Percentiles rank a stretch among this genome's conserved stretches.
Evolutionary conservation across 2,113 vertebrate species (phyloP).

Genomic region (Thalassoma bifasciatum): DNA sequence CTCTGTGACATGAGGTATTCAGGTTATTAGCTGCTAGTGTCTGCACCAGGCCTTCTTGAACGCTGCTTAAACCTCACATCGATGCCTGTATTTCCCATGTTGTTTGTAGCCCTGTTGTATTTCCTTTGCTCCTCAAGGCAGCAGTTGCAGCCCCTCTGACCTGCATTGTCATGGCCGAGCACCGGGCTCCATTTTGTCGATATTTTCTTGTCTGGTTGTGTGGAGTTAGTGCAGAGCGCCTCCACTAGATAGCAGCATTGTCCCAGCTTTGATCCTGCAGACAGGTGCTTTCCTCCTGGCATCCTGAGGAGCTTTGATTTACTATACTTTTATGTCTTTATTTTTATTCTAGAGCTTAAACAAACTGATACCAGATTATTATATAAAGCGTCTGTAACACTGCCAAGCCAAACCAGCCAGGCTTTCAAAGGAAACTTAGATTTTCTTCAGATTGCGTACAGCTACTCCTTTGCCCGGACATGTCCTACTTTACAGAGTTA

Average conservation of each 20-base stretch:
- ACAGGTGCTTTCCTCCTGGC: background rate
- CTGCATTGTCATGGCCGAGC: constrained; percentile 78
- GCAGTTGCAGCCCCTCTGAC: constrained; percentile 55
- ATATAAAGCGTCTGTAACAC: constrained; percentile 15
- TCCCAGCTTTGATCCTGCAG: background rate
- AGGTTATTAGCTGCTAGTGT: background rate
- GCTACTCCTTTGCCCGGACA: too few relatives aligned
- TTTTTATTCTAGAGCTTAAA: background rate
- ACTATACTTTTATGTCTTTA: constrained; percentile 5
- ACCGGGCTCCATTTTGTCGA: constrained; percentile 81
- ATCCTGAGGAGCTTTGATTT: constrained; percentile 5
- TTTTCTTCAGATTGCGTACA: too few relatives aligned
- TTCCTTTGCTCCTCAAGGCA: background rate
- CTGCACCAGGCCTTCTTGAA: background rate
- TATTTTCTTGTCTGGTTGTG: constrained; percentile 14
- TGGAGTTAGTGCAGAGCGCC: background rate
- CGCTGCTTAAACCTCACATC: background rate
- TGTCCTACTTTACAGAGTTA: too few relatives aligned
- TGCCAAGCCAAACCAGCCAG: background rate
- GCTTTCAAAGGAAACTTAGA: constrained; percentile 13
- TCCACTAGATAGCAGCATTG: constrained; percentile 66
- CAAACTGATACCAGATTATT: background rate
- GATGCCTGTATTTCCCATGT: background rate
- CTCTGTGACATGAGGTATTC: background rate
- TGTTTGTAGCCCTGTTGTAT: too few relatives aligned